Percentiles rank a stretch among this genome's conserved stretches.
Conservation (phyloP, 1,140 invertebrate species). For the Nasonia vitripennis region DNA sequence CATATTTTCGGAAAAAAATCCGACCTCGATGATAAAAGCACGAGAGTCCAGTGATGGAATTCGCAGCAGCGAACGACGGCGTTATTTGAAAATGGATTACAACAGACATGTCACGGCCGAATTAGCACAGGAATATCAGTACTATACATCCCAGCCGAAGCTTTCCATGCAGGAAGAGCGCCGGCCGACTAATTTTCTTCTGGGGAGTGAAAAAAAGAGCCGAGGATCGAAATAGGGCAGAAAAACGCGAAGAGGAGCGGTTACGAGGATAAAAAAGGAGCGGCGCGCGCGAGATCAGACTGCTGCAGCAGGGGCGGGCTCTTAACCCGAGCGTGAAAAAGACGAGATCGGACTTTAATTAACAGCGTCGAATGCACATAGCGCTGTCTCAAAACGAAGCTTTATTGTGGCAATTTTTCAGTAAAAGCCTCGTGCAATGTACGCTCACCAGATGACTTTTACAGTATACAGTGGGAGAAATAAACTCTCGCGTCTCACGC, state of each 20-base stretch:
- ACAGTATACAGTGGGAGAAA: background rate
- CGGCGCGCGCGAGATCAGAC: no score
- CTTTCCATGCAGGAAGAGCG: background rate
- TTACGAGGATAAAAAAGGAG: background rate
- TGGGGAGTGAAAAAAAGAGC: background rate
- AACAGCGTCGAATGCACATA: background rate
- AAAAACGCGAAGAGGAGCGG: background rate
- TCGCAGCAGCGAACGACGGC: no score
- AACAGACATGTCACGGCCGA: no score
- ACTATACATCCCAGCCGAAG: background rate
- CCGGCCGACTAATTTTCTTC: slow-evolving; percentile 6
- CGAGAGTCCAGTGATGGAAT: no score
- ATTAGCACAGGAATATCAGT: background rate
- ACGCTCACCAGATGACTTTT: slow-evolving; percentile 18
- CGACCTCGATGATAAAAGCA: no score
- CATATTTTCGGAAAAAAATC: background rate
- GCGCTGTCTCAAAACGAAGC: background rate
- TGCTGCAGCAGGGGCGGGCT: no score
- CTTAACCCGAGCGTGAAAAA: background rate
- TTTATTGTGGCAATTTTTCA: background rate
- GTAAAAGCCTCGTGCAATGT: background rate
- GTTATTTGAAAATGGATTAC: background rate
- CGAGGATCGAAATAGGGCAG: background rate
- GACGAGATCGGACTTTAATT: background rate
- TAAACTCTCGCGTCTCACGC: background rate